Evolutionary conservation across 2,113 vertebrate genomes (phyloP).

Genomic region (Lepisosteus oculatus): DNA sequence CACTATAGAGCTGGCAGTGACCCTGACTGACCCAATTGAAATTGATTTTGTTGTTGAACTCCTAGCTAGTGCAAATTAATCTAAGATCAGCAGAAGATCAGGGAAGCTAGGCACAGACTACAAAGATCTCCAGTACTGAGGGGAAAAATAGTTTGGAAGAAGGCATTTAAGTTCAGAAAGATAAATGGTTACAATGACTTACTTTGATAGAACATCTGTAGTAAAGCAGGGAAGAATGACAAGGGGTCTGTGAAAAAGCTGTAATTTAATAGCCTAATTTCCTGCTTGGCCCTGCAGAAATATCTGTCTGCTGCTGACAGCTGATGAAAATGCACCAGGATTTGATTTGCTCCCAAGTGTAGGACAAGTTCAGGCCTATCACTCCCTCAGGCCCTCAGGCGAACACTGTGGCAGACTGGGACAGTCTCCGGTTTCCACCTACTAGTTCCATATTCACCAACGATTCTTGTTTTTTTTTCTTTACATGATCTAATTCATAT

Average conservation of each 20-base stretch:
- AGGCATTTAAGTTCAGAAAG: conserved; percentile 79
- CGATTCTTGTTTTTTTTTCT: conserved; percentile 7
- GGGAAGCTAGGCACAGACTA: conserved; percentile 63
- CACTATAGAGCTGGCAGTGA: conserved; percentile 66
- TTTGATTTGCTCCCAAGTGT: conserved; percentile 75
- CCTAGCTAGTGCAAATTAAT: conserved; percentile 78
- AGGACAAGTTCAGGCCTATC: conserved; percentile 77
- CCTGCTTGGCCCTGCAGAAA: conserved; percentile 80
- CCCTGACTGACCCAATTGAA: conserved; percentile 82
- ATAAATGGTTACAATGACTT: conserved; percentile 85
- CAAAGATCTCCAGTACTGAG: conserved; percentile 62
- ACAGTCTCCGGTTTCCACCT: conserved; percentile 29
- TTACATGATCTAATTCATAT: conserved; percentile 18
- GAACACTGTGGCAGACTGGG: conserved; percentile 19
- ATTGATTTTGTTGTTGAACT: conserved; percentile 92
- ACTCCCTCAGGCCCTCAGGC: conserved; percentile 32
- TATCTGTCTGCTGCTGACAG: conserved; percentile 80
- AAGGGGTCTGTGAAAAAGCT: conserved; percentile 69
- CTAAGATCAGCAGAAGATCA: conserved; percentile 73
- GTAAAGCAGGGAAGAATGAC: conserved; percentile 68
- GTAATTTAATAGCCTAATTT: conserved; percentile 96
- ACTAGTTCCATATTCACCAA: conserved; percentile 24
- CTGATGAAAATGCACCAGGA: conserved; percentile 79
- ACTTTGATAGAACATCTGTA: conserved; percentile 87
- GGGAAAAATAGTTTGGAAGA: conserved; percentile 65